A percentile compares a stretch with the other conserved stretches of the same genome.
Evolutionary conservation across 2,888 invertebrate species (phyloP).

Genomic region (Alloplasta piceator): DNA sequence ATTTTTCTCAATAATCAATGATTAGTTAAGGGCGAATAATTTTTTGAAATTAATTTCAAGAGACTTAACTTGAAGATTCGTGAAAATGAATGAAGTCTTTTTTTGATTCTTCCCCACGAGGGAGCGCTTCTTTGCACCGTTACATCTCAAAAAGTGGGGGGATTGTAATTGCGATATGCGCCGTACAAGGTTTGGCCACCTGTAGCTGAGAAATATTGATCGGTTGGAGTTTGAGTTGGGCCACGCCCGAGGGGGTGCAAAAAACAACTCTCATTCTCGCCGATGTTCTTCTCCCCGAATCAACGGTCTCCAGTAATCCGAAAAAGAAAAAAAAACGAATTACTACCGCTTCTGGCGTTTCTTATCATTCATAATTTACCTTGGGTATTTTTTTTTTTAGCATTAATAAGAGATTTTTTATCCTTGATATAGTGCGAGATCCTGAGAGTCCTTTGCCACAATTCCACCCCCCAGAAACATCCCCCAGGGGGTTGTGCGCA

Average conservation of each 20-base stretch:
- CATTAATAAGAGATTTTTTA: too few relatives aligned
- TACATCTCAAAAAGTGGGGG: not conserved
- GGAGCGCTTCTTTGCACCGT: not conserved
- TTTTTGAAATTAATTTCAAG: too few relatives aligned
- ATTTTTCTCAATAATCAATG: not conserved
- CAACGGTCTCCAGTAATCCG: too few relatives aligned
- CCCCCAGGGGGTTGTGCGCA: conserved; percentile 14
- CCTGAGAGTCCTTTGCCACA: not conserved
- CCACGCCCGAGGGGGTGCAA: conserved; percentile 73
- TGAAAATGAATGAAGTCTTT: too few relatives aligned
- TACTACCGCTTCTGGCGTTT: too few relatives aligned
- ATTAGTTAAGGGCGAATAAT: too few relatives aligned
- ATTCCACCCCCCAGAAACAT: not conserved
- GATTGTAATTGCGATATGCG: not conserved
- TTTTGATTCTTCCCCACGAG: too few relatives aligned
- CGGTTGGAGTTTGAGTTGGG: conserved; percentile 67
- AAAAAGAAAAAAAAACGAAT: too few relatives aligned
- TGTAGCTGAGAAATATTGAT: conserved; percentile 80
- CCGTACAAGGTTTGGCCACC: conserved; percentile 72
- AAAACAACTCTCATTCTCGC: conserved; percentile 54
- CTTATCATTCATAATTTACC: too few relatives aligned
- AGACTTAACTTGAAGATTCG: too few relatives aligned
- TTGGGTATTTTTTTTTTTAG: too few relatives aligned
- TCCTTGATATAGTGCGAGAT: too few relatives aligned
- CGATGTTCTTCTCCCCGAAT: conserved; percentile 31